Conservation (phyloP, 2,113 vertebrate genomes). For the Bubo blakistoni region DNA sequence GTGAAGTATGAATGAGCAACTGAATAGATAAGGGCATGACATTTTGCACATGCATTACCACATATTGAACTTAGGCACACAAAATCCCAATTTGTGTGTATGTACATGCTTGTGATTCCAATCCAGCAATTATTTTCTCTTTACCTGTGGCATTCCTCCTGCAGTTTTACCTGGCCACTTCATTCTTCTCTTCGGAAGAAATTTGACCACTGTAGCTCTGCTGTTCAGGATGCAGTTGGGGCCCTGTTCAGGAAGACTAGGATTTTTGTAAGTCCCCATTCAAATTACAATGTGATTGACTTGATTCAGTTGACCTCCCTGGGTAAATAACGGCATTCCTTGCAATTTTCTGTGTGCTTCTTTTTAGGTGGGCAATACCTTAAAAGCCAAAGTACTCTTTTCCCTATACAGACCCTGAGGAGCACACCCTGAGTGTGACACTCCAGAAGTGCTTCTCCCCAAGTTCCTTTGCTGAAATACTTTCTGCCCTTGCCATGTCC, state of each 20-base stretch:
- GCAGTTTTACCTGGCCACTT: not conserved
- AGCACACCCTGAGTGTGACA: not conserved
- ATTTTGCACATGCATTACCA: conserved; percentile 31
- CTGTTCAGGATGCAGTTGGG: not conserved
- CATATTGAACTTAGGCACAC: not conserved
- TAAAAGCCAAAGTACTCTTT: not conserved
- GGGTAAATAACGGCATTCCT: not conserved
- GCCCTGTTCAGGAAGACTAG: not conserved
- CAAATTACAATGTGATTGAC: not conserved
- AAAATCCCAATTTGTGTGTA: conserved; percentile 6
- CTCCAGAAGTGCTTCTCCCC: not conserved
- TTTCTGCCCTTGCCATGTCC: not conserved
- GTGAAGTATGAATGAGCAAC: not conserved
- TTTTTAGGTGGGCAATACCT: not conserved
- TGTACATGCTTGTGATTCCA: not conserved
- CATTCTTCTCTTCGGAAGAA: not conserved
- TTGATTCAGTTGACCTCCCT: not conserved
- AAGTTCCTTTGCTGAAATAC: not conserved
- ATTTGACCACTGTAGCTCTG: not conserved
- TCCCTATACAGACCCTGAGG: not conserved
- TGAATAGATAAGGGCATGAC: conserved; percentile 36
- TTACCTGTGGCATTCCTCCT: not conserved
- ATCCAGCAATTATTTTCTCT: not conserved
- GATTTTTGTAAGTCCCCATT: not conserved
- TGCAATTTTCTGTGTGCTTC: not conserved